Conservation (phyloP, 2,113 vertebrate genomes). For the Thymallus thymallus region DNA sequence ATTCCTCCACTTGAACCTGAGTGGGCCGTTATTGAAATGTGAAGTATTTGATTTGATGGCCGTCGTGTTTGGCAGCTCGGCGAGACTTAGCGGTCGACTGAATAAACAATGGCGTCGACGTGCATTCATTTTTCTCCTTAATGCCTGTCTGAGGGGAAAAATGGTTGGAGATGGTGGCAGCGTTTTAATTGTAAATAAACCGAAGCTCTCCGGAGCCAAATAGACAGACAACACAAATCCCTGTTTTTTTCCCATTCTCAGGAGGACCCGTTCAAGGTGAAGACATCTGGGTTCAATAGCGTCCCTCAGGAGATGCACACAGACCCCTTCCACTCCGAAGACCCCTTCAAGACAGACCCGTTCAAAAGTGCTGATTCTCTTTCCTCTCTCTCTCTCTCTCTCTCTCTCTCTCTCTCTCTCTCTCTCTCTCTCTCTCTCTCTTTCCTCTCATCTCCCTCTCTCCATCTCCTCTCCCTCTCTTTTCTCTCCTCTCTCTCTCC, state of each 20-base stretch:
- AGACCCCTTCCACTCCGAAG: constrained; percentile 93
- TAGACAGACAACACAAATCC: background rate
- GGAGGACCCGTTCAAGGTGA: constrained; percentile 95
- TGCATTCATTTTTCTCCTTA: background rate
- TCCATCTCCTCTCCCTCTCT: no score
- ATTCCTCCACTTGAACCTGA: constrained; percentile 4
- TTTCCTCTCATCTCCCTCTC: no score
- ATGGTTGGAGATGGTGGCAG: background rate
- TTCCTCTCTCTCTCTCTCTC: background rate
- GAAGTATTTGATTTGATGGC: constrained; percentile 8
- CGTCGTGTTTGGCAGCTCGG: background rate
- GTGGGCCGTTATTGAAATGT: constrained; percentile 13
- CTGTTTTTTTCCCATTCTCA: constrained; percentile 51
- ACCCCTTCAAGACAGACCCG: constrained; percentile 93
- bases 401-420: background rate
- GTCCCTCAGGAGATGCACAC: constrained; percentile 81
- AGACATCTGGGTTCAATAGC: constrained; percentile 83
- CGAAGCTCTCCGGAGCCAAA: background rate
- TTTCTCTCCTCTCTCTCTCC: no score
- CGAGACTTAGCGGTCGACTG: background rate
- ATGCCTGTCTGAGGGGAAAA: background rate
- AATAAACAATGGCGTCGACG: background rate
- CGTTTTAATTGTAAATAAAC: background rate
- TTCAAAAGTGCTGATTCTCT: constrained; percentile 82
- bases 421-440: background rate